phyloP scores from a whole-genome alignment of 1,140 invertebrate species.

The Apis dorsata region DNA sequence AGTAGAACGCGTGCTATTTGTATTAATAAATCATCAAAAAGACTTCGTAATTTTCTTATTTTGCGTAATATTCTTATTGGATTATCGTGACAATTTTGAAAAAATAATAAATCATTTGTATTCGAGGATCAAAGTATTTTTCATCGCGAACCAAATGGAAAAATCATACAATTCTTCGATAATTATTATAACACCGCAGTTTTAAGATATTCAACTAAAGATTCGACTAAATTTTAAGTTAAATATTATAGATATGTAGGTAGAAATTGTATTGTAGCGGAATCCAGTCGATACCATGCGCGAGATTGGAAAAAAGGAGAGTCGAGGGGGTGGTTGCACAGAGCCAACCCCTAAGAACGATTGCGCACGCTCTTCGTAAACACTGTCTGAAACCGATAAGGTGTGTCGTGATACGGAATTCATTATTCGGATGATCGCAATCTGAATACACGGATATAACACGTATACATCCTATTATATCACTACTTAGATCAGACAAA shows the following conservation, averaged over 20 bases:
- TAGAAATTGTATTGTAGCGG: background rate
- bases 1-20: slow-evolving; percentile 36
- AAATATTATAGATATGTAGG: background rate
- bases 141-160: no score
- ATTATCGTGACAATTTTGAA: background rate
- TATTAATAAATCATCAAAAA: slow-evolving; percentile 14
- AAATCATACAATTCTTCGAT: no score
- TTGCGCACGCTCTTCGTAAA: slow-evolving; percentile 70
- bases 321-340: slow-evolving; percentile 28
- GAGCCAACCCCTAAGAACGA: slow-evolving; percentile 62
- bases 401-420: slow-evolving; percentile 71
- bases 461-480: slow-evolving; percentile 58
- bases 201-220: no score
- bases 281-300: slow-evolving; percentile 29
- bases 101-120: background rate
- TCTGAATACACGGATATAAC: slow-evolving; percentile 67
- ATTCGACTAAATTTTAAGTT: background rate
- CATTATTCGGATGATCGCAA: slow-evolving; percentile 67
- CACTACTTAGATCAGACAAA: slow-evolving; percentile 31
- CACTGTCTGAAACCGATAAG: slow-evolving; percentile 70
- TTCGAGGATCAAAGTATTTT: no score
- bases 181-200: no score
- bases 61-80: background rate
- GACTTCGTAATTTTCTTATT: background rate
- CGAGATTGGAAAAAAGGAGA: slow-evolving; percentile 21